A percentile compares a stretch with the other conserved stretches of the same genome.
Evolutionary conservation across 2,888 invertebrate genomes (phyloP).

Genomic region (Priocnemis perturbator): DNA sequence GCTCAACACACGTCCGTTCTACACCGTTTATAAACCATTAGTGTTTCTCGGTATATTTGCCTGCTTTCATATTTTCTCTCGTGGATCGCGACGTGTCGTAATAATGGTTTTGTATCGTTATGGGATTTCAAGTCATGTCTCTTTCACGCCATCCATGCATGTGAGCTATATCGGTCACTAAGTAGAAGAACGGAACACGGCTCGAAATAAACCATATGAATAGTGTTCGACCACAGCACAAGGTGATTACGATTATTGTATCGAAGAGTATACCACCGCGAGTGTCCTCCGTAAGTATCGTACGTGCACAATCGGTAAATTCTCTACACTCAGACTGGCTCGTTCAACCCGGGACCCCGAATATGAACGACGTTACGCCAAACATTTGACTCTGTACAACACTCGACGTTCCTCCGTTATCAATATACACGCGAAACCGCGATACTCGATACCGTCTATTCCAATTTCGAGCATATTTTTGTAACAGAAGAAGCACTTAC

Average conservation of each 20-base stretch:
- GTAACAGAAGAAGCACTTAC: too few relatives aligned
- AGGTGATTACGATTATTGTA: constrained; percentile 18
- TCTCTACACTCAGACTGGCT: too few relatives aligned
- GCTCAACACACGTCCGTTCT: constrained; percentile 48
- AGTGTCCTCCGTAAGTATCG: background rate
- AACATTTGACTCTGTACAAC: too few relatives aligned
- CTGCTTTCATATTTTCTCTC: constrained; percentile 6
- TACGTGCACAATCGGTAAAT: background rate
- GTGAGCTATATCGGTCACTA: constrained; percentile 56
- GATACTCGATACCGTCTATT: too few relatives aligned
- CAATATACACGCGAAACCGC: too few relatives aligned
- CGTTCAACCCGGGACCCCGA: too few relatives aligned
- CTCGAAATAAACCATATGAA: constrained; percentile 53
- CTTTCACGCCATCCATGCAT: constrained; percentile 47
- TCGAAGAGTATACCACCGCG: constrained; percentile 14
- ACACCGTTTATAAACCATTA: constrained; percentile 9
- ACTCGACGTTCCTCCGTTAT: too few relatives aligned
- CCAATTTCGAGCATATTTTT: too few relatives aligned
- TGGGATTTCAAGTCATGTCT: constrained; percentile 41
- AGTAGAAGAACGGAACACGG: constrained; percentile 60
- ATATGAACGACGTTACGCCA: too few relatives aligned
- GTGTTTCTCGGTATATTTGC: constrained; percentile 9
- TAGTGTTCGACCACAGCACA: constrained; percentile 53
- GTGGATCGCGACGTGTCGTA: too few relatives aligned
- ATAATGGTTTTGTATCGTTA: background rate